Percentiles rank a stretch among this genome's conserved stretches.
Evolutionary conservation across 1,140 invertebrate genomes (phyloP).

Genomic region (Dendroctonus valens): DNA sequence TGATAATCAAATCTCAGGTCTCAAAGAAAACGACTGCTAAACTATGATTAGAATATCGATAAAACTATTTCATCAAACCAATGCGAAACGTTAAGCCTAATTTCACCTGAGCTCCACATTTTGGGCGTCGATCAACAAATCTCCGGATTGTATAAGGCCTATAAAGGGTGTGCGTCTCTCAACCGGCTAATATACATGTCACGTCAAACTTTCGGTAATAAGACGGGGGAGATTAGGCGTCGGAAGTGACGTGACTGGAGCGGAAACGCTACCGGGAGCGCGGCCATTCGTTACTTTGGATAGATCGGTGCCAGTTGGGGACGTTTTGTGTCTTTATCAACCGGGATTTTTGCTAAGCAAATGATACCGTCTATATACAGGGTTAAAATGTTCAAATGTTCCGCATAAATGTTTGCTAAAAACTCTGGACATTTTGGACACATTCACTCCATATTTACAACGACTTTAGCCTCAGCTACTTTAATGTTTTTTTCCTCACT

Average conservation of each 20-base stretch:
- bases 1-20: too few species aligned
- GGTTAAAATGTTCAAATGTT: too few species aligned
- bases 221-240: slow-evolving; percentile 30
- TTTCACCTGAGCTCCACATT: slow-evolving; percentile 29
- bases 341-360: too few species aligned
- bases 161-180: slow-evolving; percentile 8
- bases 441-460: too few species aligned
- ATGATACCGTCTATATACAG: too few species aligned
- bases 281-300: slow-evolving; percentile 20
- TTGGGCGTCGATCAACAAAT: slow-evolving; percentile 27
- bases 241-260: slow-evolving; percentile 25
- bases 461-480: too few species aligned
- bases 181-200: slow-evolving; percentile 31
- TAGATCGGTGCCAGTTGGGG: too few species aligned
- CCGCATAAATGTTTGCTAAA: too few species aligned
- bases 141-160: slow-evolving; percentile 13
- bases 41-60: slow-evolving; percentile 2
- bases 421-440: too few species aligned
- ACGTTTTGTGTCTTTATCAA: too few species aligned
- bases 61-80: slow-evolving; percentile 18
- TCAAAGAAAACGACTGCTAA: too few species aligned
- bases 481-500: too few species aligned
- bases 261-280: slow-evolving; percentile 11
- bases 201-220: slow-evolving; percentile 30
- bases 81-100: slow-evolving; percentile 19